These are phyloP conservation scores for Drosophila kepulauana DNA, from an alignment of 1,140 invertebrate species.

Conservation along the genomic window DNA sequence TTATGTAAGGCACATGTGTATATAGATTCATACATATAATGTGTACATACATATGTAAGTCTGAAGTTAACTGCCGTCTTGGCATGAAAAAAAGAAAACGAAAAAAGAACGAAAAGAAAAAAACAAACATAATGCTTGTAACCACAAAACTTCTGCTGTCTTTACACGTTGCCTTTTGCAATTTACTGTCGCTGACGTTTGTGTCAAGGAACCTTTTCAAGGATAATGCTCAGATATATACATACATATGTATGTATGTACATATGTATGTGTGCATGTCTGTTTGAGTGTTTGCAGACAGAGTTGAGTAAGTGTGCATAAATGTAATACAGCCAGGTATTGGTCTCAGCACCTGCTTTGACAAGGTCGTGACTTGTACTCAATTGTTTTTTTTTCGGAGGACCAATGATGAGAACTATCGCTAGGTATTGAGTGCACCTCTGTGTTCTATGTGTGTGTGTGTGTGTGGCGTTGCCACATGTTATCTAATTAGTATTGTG, in stretches of 20 bases:
- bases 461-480: conserved; percentile 52
- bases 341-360: conserved; percentile 21
- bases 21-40: conserved; percentile 7
- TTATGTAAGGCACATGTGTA: conserved; percentile 12
- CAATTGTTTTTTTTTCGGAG: not conserved
- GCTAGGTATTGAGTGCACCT: conserved; percentile 27
- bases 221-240: conserved; percentile 57
- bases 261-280: not conserved
- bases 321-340: not conserved
- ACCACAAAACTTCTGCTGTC: conserved; percentile 26
- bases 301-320: not conserved
- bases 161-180: conserved; percentile 30
- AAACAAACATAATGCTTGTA: conserved; percentile 15
- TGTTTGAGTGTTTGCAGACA: not conserved
- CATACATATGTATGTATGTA: conserved; percentile 1
- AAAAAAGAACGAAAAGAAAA: not conserved
- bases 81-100: not conserved
- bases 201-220: conserved; percentile 80
- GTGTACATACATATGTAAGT: conserved; percentile 3
- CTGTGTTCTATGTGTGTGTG: conserved; percentile 25
- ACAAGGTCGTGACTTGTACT: conserved; percentile 34
- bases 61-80: not conserved
- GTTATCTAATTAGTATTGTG: conserved; percentile 60
- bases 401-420: conserved; percentile 33
- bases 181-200: conserved; percentile 41